These are phyloP conservation scores for Thereva nobilitata DNA, from an alignment of 2,888 invertebrate species.

Conservation along the genomic window DNA sequence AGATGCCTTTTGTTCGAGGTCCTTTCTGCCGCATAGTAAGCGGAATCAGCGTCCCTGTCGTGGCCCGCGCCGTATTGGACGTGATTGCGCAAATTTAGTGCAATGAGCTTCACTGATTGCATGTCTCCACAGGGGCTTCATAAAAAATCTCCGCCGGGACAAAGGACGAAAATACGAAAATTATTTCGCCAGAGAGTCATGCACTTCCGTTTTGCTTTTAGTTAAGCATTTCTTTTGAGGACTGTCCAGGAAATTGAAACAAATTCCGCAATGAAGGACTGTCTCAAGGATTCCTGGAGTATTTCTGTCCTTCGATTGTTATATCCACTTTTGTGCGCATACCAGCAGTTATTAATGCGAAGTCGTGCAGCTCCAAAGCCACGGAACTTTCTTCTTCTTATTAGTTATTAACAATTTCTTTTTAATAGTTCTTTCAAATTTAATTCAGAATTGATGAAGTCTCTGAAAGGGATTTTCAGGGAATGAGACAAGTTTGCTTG, in stretches of 20 bases:
- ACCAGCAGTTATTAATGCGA: too few species aligned
- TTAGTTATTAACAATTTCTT: too few species aligned
- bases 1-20: constrained; percentile 1
- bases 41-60: not conserved
- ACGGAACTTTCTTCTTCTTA: too few species aligned
- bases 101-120: constrained; percentile 14
- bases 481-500: too few species aligned
- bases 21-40: not conserved
- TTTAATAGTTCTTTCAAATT: too few species aligned
- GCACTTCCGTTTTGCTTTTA: constrained; percentile 6
- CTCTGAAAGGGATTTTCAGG: too few species aligned
- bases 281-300: too few species aligned
- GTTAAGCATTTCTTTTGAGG: constrained; percentile 7
- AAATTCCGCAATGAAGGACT: constrained; percentile 14
- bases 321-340: too few species aligned
- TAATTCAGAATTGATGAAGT: too few species aligned
- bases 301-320: too few species aligned
- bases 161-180: not conserved
- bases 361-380: too few species aligned
- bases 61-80: constrained; percentile 2
- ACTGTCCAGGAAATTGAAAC: constrained; percentile 15
- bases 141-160: not conserved
- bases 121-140: not conserved
- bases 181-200: not conserved
- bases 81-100: constrained; percentile 13